Conservation (phyloP, 2,113 vertebrate species). For the Megaptera novaeangliae region DNA sequence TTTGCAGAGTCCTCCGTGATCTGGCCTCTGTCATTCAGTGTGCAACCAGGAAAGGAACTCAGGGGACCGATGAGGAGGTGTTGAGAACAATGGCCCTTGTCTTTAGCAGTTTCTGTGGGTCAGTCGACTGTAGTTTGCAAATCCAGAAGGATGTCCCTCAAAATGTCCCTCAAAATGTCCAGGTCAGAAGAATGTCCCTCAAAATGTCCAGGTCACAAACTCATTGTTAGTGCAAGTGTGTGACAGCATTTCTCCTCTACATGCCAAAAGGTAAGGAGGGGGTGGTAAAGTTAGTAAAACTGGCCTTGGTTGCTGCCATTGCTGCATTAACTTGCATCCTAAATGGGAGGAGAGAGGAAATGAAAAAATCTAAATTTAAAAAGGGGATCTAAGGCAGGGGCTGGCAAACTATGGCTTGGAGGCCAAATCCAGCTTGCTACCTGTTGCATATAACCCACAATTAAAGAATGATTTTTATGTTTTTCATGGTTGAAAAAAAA, state of each 20-base stretch:
- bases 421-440: not conserved
- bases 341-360: not conserved
- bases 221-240: not conserved
- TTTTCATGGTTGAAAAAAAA: slow-evolving; percentile 5
- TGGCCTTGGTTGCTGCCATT: not conserved
- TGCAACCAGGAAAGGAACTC: not conserved
- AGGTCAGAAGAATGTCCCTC: not conserved
- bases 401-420: not conserved
- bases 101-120: not conserved
- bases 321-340: not conserved
- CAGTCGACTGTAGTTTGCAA: not conserved
- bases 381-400: not conserved
- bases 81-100: not conserved
- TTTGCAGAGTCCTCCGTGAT: not conserved
- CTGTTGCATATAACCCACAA: not conserved
- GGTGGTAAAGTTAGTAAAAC: not conserved
- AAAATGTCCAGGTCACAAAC: not conserved
- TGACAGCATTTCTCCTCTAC: not conserved
- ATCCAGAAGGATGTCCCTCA: not conserved
- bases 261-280: not conserved
- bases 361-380: not conserved
- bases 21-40: not conserved
- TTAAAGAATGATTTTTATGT: not conserved
- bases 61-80: not conserved
- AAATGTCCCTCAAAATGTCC: not conserved